Conservation (phyloP, 2,113 vertebrate species). For the Rhineura floridana region DNA sequence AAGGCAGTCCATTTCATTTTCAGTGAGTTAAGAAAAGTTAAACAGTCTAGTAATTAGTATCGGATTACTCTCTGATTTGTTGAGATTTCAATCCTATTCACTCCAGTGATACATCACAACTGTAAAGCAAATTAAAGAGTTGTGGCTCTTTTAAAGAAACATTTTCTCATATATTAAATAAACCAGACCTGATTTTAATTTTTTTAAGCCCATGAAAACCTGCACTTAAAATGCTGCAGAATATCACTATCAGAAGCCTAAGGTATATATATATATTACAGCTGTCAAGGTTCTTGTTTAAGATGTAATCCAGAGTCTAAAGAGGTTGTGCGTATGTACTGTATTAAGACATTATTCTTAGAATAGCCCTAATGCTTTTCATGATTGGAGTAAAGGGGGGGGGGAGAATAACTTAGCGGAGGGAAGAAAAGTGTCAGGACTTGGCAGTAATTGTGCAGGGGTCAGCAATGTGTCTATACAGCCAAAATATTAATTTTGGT, state of each 20-base stretch:
- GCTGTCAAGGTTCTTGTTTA: conserved; percentile 58
- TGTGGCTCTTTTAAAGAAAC: conserved; percentile 44
- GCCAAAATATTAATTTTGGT: conserved; percentile 38
- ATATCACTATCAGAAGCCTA: conserved; percentile 55
- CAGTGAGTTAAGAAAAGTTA: conserved; percentile 24
- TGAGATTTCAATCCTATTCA: conserved; percentile 55
- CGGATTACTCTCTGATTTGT: conserved; percentile 9
- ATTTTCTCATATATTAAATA: conserved; percentile 40
- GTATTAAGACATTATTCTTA: conserved; percentile 39
- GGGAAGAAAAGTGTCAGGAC: background rate
- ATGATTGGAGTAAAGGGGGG: background rate
- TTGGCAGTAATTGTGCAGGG: conserved; percentile 31
- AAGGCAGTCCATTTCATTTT: too few species aligned
- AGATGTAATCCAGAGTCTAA: conserved; percentile 67
- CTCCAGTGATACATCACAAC: conserved; percentile 39
- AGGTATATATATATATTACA: conserved; percentile 60
- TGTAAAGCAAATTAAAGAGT: conserved; percentile 53
- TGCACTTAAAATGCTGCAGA: conserved; percentile 42
- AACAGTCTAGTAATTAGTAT: conserved; percentile 54
- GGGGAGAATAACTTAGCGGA: conserved; percentile 24
- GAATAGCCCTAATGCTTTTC: conserved; percentile 38
- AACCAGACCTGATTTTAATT: conserved; percentile 32
- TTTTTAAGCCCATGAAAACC: conserved; percentile 51
- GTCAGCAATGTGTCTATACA: fast-evolving
- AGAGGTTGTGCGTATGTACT: conserved; percentile 36